Conservation (phyloP, 1,140 invertebrate genomes). For the Meloidogyne exigua region DNA sequence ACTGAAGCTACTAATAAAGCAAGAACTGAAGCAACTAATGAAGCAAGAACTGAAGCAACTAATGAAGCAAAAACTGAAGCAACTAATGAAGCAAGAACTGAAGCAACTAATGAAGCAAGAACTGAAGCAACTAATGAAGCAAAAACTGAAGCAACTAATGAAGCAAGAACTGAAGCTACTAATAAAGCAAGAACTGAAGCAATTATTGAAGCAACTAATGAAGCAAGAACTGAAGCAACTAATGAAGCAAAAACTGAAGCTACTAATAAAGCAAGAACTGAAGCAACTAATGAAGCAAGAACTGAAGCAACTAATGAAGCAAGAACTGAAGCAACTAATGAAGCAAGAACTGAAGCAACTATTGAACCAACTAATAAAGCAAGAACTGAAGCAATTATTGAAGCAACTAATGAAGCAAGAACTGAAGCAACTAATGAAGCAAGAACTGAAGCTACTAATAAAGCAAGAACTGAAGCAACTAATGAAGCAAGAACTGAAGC, state of each 20-base stretch:
- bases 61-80: neutral
- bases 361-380: neutral
- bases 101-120: neutral
- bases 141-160: no score
- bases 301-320: no score
- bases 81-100: neutral
- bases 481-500: neutral
- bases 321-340: neutral
- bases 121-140: no score
- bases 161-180: neutral
- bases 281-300: no score
- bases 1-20: no score
- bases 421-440: neutral
- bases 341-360: neutral
- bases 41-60: neutral
- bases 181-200: neutral
- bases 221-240: neutral
- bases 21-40: neutral
- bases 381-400: neutral
- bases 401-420: neutral
- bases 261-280: neutral
- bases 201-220: neutral
- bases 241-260: neutral
- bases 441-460: neutral
- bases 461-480: neutral